Evolutionary conservation across 2,888 invertebrate genomes (phyloP), one percentile per base, ranked within the genome.

Genomic region (Amaurobius ferox): DNA sequence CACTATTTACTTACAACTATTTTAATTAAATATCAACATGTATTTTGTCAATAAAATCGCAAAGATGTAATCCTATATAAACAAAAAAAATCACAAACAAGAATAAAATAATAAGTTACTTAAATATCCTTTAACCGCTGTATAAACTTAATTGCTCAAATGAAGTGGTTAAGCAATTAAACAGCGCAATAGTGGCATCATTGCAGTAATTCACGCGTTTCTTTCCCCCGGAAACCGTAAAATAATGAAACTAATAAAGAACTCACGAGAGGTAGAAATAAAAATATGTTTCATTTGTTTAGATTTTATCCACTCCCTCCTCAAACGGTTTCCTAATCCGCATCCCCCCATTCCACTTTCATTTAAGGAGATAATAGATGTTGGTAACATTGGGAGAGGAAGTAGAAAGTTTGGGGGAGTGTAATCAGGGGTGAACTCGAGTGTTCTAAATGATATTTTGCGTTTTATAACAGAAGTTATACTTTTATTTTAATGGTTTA

Each of bases 191-290:
- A 55, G n/a, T n/a, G 16, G 23, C 55, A 23, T 55, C 55, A 55
- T 55, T 23, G 2, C 1, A 19, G 23, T 23, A 55, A 3, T 55
- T 23, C 23, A 3, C 1, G 19, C 5, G 55, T 55, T 23, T 55
- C 55, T 16, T 23, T 55, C 11, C 23, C 23, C 5, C 55, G 6
- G 23, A 23, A 16, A 55, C 23, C 23, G 55, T 1, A 23, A 23
- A 55, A 55, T 55, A 55, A 55, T 55, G 55, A 23, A 55, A 55
- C 19, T 16, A 55, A 55, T n/a, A 44, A 44, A 23, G 23, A 55
- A 55, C 55, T 3, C 55, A 55, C 19, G 55, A 55, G 11, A 55
- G 16, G 16, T 5, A 23, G 55, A 55, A 55, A 23, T 23, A 23
- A 44, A 44, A 23, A 23, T 55, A 23, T 55, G 19, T n/a, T 55